Base-by-base conservation (phyloP, 1,140 invertebrate genomes). In the Riptortus pedestris region DNA sequence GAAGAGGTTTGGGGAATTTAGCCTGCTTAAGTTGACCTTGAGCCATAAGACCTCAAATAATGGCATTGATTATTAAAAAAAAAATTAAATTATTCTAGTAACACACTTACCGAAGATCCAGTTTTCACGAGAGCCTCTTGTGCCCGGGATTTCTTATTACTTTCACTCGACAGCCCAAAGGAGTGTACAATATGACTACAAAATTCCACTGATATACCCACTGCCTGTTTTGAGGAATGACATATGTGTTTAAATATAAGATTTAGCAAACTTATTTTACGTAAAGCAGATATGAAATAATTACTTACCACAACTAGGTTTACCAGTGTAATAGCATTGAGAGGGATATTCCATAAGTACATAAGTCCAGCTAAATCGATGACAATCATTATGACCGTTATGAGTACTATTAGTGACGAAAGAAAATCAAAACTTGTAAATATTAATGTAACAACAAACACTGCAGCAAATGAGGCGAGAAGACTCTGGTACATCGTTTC, bases 201-300 rank as follows among this genome's bases (percentile, higher is more conserved):
- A 77, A 99, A 99, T 78, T 99, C 96, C 1, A 99, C 96, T 20
- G 93, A 87, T 68, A 99, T 98, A 65, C 96, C 96, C 66, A 98
- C 87, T 68, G 94, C 90, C 87, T 90, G n/a, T n/a, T n/a, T n/a
- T n/a, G n/a, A 72, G 38, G 78, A 74, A n/a, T n/a, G n/a, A n/a
- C n/a, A n/a, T n/a, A n/a, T n/a, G n/a, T n/a, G n/a, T n/a, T n/a
- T 24, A 26, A 24, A 61, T 31, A 45, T 27, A 2, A 2, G 26
- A 24, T 27, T 24, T 26, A 18, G 24, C 1, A 14, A 55, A 26
- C 1, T 7, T 38, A 38, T 38, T 7, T 38, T 38, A 38, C 14
- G 5, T 38, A 38, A 14, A 38, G 14, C 14, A 38, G 5, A 5
- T 7, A 14, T 5, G 4, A 33, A 5, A 61, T 24, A 7, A 43